phyloP scores from a whole-genome alignment of 2,888 invertebrate genomes.

The Ariolimax columbianus region DNA sequence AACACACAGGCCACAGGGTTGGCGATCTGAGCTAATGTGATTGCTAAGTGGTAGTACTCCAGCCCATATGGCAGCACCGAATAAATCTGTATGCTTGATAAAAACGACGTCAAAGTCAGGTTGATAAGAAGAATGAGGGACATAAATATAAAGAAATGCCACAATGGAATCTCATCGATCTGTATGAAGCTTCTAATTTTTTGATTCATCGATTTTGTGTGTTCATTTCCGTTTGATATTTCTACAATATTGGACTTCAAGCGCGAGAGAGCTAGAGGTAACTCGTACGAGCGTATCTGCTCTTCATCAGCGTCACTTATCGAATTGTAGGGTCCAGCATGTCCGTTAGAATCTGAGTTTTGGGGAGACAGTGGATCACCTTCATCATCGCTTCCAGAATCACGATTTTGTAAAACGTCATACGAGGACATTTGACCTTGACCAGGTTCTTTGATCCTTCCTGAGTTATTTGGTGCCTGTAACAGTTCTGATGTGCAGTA shows the following conservation, averaged over 20 bases:
- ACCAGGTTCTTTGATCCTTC: neutral
- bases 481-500: slow-evolving; percentile 47
- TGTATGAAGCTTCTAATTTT: neutral
- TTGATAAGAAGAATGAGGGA: slow-evolving; percentile 46
- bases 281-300: neutral
- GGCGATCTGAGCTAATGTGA: slow-evolving; percentile 87
- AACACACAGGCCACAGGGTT: slow-evolving; percentile 87
- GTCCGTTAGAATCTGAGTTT: neutral
- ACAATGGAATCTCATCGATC: neutral
- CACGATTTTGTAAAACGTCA: neutral
- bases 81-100: slow-evolving; percentile 87
- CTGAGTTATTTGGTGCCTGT: neutral
- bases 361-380: neutral
- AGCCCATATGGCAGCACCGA: slow-evolving; percentile 89
- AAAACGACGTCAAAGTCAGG: slow-evolving; percentile 75
- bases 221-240: too few species aligned
- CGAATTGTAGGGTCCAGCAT: neutral
- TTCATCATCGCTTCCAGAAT: neutral
- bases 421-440: neutral
- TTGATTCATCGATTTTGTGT: too few species aligned
- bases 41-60: slow-evolving; percentile 87
- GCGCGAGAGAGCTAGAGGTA: neutral
- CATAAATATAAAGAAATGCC: slow-evolving; percentile 32
- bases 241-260: neutral
- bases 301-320: too few species aligned